Evolutionary conservation across 1,140 invertebrate species (phyloP).

Genomic region (Pseudomyrmex cubaensis): DNA sequence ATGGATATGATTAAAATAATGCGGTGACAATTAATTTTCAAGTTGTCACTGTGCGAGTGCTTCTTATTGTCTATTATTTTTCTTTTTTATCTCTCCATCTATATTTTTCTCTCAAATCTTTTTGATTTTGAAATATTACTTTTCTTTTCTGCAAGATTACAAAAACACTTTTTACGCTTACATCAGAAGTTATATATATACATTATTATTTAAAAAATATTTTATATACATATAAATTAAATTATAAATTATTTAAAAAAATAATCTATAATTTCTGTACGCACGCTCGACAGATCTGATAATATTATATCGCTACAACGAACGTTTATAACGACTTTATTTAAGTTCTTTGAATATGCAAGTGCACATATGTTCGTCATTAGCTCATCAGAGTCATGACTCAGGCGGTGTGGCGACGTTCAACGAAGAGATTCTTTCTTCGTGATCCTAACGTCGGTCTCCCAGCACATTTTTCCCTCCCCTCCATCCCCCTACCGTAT

Average conservation of each 20-base stretch:
- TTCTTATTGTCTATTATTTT: neutral
- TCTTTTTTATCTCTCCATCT: neutral
- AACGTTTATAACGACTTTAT: conserved; percentile 51
- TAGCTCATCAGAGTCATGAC: conserved; percentile 69
- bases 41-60: neutral
- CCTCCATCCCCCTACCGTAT: neutral
- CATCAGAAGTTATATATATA: too few relatives aligned
- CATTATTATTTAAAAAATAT: too few relatives aligned
- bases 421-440: conserved; percentile 70
- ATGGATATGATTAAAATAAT: conserved; percentile 9
- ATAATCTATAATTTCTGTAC: neutral
- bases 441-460: conserved; percentile 51
- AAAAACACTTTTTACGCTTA: too few relatives aligned
- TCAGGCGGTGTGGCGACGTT: conserved; percentile 56
- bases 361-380: conserved; percentile 71
- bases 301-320: conserved; percentile 20
- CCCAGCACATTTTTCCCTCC: neutral
- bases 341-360: conserved; percentile 46
- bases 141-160: too few relatives aligned
- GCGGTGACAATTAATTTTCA: conserved; percentile 24
- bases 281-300: neutral
- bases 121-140: too few relatives aligned
- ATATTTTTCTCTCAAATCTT: too few relatives aligned
- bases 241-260: too few relatives aligned
- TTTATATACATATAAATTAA: too few relatives aligned